Conservation (phyloP, 2,797 vertebrate species). For the Capromys pilorides region DNA sequence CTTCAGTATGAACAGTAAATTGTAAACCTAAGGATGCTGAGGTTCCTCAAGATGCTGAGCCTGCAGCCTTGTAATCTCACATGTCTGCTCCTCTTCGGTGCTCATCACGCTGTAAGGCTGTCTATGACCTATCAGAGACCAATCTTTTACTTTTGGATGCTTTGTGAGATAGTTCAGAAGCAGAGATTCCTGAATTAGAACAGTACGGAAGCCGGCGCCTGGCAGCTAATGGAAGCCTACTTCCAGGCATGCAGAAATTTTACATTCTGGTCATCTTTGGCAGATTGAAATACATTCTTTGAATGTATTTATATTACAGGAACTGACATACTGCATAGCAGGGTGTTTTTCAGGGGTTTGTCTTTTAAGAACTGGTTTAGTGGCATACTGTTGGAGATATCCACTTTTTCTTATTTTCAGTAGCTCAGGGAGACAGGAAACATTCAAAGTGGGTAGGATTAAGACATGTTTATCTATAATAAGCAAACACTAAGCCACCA, state of each 20-base stretch:
- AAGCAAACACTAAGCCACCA: not conserved
- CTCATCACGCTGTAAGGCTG: not conserved
- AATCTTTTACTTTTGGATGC: not conserved
- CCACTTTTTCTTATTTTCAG: not conserved
- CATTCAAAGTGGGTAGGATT: not conserved
- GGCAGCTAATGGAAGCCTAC: not conserved
- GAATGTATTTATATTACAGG: not conserved
- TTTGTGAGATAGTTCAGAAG: not conserved
- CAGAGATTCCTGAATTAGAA: not conserved
- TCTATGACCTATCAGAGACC: not conserved
- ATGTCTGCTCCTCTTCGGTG: not conserved
- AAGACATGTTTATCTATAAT: not conserved
- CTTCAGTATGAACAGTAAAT: constrained; percentile 1
- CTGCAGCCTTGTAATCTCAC: not conserved
- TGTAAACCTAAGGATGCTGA: not conserved
- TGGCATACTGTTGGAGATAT: not conserved
- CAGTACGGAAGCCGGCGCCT: not conserved
- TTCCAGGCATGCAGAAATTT: not conserved
- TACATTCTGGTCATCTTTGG: not conserved
- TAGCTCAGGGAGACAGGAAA: not conserved
- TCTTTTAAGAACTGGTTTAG: not conserved
- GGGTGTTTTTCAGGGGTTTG: not conserved
- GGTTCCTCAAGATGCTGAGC: not conserved
- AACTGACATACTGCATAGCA: not conserved
- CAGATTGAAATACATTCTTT: not conserved